These are phyloP conservation scores for Struthidea cinerea DNA, from an alignment of 2,113 vertebrate genomes.

Conservation along the genomic window DNA sequence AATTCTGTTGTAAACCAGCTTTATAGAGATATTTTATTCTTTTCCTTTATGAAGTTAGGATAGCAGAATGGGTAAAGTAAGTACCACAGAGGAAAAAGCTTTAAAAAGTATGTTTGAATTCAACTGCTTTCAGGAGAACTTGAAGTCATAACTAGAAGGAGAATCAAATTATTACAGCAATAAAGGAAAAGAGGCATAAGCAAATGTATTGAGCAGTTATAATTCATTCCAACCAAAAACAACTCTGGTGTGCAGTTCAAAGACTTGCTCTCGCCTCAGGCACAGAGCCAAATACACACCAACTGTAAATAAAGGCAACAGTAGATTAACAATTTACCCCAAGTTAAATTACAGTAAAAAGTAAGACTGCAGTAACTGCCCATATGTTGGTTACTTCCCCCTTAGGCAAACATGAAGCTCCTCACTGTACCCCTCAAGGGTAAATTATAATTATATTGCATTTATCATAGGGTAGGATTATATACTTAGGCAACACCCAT, in stretches of 20 bases:
- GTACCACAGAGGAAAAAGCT: neutral
- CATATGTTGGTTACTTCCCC: neutral
- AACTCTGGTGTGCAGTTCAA: neutral
- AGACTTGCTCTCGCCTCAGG: neutral
- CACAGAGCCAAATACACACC: neutral
- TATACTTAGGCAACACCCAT: neutral
- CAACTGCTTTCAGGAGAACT: neutral
- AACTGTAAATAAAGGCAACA: neutral
- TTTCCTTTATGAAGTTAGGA: neutral
- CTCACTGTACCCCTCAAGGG: neutral
- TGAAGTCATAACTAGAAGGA: neutral
- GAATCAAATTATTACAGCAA: neutral
- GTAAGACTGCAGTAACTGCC: neutral
- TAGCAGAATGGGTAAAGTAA: neutral
- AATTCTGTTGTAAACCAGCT: neutral
- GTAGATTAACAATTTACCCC: neutral
- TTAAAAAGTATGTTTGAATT: neutral
- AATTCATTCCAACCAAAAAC: neutral
- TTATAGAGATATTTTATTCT: neutral
- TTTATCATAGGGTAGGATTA: neutral
- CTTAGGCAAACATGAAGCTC: neutral
- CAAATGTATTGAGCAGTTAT: neutral
- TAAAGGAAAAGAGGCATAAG: neutral
- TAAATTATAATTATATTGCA: neutral
- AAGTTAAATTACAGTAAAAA: neutral